phyloP scores from a whole-genome alignment of 2,797 vertebrate species.

The Enteromius treurensis region DNA sequence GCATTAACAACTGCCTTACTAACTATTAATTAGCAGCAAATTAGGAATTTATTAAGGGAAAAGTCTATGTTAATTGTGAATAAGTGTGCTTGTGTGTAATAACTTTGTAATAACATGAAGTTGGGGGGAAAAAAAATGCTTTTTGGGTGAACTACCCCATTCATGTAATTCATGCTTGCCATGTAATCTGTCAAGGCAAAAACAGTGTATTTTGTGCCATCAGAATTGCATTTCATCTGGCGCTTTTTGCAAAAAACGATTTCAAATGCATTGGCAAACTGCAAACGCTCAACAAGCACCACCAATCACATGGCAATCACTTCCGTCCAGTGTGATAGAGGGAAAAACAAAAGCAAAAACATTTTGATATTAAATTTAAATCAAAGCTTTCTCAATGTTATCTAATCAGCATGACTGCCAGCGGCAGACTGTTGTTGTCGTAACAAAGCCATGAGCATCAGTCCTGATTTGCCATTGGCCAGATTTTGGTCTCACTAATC shows the following conservation, averaged over 20 bases:
- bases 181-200: not conserved
- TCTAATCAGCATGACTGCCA: conserved; percentile 55
- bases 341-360: conserved; percentile 9
- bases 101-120: not conserved
- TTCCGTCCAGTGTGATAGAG: conserved; percentile 40
- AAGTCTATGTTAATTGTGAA: too few relatives aligned
- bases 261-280: conserved; percentile 12
- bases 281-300: conserved; percentile 25
- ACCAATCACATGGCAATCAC: conserved; percentile 39
- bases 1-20: too few relatives aligned
- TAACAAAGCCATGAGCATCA: conserved; percentile 40
- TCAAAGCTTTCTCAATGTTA: conserved; percentile 41
- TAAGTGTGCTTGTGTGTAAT: too few relatives aligned
- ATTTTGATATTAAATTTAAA: conserved; percentile 55
- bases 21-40: too few relatives aligned
- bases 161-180: not conserved
- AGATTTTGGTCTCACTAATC: conserved; percentile 44
- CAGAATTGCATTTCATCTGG: not conserved
- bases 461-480: conserved; percentile 42
- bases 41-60: too few relatives aligned
- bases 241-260: not conserved
- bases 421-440: conserved; percentile 19
- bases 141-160: not conserved
- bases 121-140: not conserved
- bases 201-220: not conserved